These are phyloP conservation scores for Oncopeltus fasciatus DNA, from an alignment of 1,140 invertebrate species.

Conservation along the genomic window DNA sequence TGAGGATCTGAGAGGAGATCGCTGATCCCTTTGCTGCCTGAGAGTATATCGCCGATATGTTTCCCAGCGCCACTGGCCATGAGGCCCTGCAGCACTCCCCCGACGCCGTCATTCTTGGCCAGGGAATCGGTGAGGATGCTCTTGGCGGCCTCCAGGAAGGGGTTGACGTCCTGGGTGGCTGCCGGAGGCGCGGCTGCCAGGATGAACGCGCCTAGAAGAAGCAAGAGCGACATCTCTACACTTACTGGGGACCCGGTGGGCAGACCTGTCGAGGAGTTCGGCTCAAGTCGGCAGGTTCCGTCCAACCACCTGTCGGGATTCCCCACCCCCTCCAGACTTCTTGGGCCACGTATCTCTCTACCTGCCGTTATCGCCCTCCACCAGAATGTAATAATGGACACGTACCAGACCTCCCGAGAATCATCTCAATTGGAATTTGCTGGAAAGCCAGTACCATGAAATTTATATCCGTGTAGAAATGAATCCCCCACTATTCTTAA, in stretches of 20 bases:
- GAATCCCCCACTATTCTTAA: too few relatives aligned
- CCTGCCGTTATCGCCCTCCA: too few relatives aligned
- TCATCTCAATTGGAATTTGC: too few relatives aligned
- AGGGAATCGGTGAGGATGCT: conserved; percentile 24
- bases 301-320: not conserved
- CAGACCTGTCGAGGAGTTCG: not conserved
- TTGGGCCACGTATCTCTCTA: not conserved
- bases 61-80: conserved; percentile 14
- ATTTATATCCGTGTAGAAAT: too few relatives aligned
- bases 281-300: not conserved
- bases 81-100: conserved; percentile 16
- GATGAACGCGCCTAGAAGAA: not conserved
- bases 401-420: too few relatives aligned
- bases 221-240: not conserved
- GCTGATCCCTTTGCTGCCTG: conserved; percentile 17
- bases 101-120: conserved; percentile 13
- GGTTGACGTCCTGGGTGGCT: conserved; percentile 24
- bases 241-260: not conserved
- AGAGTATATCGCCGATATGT: conserved; percentile 18
- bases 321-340: not conserved
- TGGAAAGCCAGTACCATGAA: too few relatives aligned
- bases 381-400: too few relatives aligned
- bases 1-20: conserved; percentile 21
- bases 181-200: not conserved
- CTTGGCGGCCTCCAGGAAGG: conserved; percentile 26